Conservation (phyloP, 35 echinoderm and acorn worm genomes). For the Apostichopus japonicus region DNA sequence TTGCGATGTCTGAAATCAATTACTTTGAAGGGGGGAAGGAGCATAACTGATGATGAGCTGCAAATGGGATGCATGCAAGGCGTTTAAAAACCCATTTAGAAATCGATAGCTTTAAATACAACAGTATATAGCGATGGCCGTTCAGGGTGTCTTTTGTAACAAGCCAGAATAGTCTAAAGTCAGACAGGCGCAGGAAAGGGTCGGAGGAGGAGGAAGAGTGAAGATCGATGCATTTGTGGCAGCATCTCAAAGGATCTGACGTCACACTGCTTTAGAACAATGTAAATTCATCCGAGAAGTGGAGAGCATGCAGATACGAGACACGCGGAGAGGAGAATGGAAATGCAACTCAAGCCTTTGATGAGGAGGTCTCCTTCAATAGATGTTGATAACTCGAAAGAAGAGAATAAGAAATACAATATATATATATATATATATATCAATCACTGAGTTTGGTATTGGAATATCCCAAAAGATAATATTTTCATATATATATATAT, state of each 20-base stretch:
- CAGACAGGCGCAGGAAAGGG: conserved; percentile 8
- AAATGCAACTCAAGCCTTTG: no score
- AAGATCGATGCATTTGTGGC: conserved; percentile 21
- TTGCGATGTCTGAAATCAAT: conserved; percentile 39
- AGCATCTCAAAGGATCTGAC: neutral
- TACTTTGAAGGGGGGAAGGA: neutral
- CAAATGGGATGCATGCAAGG: conserved; percentile 37
- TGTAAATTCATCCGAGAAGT: neutral
- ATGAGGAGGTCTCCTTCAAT: no score
- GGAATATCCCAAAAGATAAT: no score
- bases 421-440: no score
- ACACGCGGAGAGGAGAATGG: no score
- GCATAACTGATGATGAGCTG: neutral
- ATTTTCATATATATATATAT: no score
- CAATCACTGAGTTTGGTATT: no score
- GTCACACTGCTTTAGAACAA: neutral
- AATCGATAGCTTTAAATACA: conserved; percentile 21
- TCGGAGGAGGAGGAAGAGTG: neutral
- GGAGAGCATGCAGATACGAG: neutral
- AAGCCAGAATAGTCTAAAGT: neutral
- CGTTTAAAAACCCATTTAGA: conserved; percentile 52
- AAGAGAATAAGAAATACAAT: no score
- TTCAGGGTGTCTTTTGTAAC: conserved; percentile 23
- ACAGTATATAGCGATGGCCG: neutral
- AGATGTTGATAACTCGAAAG: no score